Conservation (phyloP, 2,113 vertebrate genomes). For the Zapus hudsonius region DNA sequence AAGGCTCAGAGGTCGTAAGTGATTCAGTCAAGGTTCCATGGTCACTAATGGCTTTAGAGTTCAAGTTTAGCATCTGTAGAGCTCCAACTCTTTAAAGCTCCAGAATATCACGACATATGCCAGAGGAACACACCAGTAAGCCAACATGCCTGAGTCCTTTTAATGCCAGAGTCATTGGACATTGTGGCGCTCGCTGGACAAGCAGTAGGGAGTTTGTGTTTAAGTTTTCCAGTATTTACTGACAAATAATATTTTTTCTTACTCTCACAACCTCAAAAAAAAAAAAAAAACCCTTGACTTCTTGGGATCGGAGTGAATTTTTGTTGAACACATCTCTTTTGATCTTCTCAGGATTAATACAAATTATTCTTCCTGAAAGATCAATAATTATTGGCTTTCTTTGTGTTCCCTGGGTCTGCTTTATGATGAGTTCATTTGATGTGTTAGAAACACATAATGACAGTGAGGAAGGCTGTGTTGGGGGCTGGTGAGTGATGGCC, state of each 20-base stretch:
- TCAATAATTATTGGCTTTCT: slow-evolving; percentile 68
- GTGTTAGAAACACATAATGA: not conserved
- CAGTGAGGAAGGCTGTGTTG: slow-evolving; percentile 8
- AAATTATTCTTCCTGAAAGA: slow-evolving; percentile 50
- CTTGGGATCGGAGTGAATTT: slow-evolving; percentile 2
- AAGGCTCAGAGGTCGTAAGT: not conserved
- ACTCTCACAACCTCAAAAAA: not conserved
- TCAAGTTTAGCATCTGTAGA: not conserved
- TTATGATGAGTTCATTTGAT: slow-evolving; percentile 56
- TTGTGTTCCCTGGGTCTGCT: not conserved
- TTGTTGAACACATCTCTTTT: slow-evolving; percentile 56
- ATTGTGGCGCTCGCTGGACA: not conserved
- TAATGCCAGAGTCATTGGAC: not conserved
- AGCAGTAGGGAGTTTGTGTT: not conserved
- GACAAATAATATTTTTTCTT: not conserved
- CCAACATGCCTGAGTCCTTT: not conserved
- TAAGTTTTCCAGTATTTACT: not conserved
- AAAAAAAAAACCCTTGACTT: slow-evolving; percentile 31
- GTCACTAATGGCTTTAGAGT: not conserved
- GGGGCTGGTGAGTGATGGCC: not conserved
- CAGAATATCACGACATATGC: not conserved
- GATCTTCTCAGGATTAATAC: slow-evolving; percentile 52
- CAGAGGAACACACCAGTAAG: not conserved
- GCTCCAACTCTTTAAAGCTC: not conserved
- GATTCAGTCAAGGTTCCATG: not conserved